phyloP scores from a whole-genome alignment of 23 tunicate species.

The Styela plicata region DNA sequence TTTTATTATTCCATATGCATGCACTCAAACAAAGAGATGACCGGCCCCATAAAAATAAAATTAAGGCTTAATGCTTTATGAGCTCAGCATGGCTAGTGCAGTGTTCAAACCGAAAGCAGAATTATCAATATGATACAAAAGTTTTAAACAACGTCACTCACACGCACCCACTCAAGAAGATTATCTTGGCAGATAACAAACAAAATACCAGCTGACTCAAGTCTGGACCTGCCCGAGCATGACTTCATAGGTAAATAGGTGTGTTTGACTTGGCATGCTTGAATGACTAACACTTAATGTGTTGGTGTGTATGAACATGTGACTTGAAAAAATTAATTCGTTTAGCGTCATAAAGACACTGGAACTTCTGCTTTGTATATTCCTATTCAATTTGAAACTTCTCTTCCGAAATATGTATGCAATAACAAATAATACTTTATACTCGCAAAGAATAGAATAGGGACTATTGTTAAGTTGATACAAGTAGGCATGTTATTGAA shows the following conservation, averaged over 20 bases:
- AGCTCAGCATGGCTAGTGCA: too few species aligned
- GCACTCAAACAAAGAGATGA: too few species aligned
- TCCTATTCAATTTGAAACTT: background rate
- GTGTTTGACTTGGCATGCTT: background rate
- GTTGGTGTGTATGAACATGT: background rate
- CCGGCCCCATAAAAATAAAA: too few species aligned
- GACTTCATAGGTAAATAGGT: constrained; percentile 14
- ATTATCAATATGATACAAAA: background rate
- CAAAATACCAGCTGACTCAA: constrained; percentile 4
- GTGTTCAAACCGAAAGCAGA: too few species aligned
- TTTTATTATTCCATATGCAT: too few species aligned
- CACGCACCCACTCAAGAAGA: background rate
- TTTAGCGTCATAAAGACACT: background rate
- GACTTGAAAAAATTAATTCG: background rate
- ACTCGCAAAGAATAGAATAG: too few species aligned
- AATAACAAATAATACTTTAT: background rate
- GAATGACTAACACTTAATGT: background rate
- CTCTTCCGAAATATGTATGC: background rate
- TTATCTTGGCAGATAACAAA: background rate
- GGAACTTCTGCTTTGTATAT: background rate
- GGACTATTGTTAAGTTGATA: too few species aligned
- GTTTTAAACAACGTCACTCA: background rate
- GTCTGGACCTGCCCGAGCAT: constrained; percentile 22
- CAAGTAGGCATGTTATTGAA: too few species aligned
- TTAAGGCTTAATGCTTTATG: too few species aligned